Conservation (phyloP, 2,113 vertebrate genomes). For the human region DNA sequence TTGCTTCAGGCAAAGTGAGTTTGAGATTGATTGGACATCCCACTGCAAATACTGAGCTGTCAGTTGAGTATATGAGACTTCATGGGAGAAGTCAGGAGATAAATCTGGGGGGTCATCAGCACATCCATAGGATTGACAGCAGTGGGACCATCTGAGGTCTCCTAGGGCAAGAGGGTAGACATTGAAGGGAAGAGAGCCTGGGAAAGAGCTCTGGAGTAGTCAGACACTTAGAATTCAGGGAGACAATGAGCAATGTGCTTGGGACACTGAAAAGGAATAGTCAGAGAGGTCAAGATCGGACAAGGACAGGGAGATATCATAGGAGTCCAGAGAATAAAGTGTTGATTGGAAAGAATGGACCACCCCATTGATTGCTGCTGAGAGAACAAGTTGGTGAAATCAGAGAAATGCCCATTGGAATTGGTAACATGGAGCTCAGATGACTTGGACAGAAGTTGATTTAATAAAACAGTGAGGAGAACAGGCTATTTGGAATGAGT, state of each 20-base stretch:
- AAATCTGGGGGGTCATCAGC: not conserved
- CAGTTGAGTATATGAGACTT: not conserved
- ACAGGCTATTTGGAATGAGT: not conserved
- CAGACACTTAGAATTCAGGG: not conserved
- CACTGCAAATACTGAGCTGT: not conserved
- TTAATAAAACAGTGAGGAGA: not conserved
- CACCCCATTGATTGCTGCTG: not conserved
- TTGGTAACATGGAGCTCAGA: not conserved
- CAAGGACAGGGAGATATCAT: not conserved
- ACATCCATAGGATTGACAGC: not conserved
- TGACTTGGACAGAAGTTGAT: not conserved
- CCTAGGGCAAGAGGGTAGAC: not conserved
- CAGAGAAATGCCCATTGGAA: not conserved
- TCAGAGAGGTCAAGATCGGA: not conserved
- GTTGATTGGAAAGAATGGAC: not conserved
- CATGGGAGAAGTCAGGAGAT: not conserved
- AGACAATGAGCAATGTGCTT: not conserved
- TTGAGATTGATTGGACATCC: not conserved
- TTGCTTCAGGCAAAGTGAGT: not conserved
- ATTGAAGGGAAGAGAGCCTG: not conserved
- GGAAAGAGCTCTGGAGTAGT: not conserved
- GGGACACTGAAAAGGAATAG: no score
- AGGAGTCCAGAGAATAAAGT: not conserved
- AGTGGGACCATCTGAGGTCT: not conserved
- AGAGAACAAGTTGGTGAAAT: not conserved